Evolutionary conservation across 2,888 invertebrate species (phyloP), one percentile per base, ranked within the genome.

Genomic region (Drosophila putrida): DNA sequence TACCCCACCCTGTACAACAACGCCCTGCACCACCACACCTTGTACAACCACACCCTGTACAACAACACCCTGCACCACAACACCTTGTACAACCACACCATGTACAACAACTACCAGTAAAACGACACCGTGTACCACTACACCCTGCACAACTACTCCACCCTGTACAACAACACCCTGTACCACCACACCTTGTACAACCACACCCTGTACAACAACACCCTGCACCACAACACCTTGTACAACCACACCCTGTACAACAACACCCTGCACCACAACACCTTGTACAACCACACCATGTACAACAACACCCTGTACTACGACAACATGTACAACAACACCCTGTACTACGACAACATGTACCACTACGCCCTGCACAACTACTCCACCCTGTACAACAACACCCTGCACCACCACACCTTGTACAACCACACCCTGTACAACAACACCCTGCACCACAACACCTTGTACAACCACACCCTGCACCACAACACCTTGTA

Each of bases 381-480:
- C n/a, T n/a, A n/a, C n/a, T n/a, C n/a, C 53, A 51, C n/a, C 47
- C 33, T 47, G 28, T 35, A 49, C 15, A 6, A 49, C 41, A 0
- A 28, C 35, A 4, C 11, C 53, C 4, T 53, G 53, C n/a, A 35
- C 49, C 2, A 49, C 49, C 1, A 49, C 49, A 20, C 2, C 49
- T 0, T 49, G 49, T 15, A 41, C 27, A 0, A 66, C 60, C 1
- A 59, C 64, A 28, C 5, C 31, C 0, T 31, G 13, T 5, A 33
- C 33, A 13, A 33, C 47, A 4, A 33, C 25, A 8, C 2, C 35
- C 4, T 33, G 35, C 5, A 35, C 49, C 11, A 50, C 50, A 4
- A 36, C 50, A 39, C 13, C 53, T 3, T 53, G 38, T 10, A 35
- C 15, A 0, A 31, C 61, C 5, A 51, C 51, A 9, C 59, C 59